Evolutionary conservation across 2,888 invertebrate genomes (phyloP), one percentile per base, ranked within the genome.

Genomic region (Diploptera punctata): DNA sequence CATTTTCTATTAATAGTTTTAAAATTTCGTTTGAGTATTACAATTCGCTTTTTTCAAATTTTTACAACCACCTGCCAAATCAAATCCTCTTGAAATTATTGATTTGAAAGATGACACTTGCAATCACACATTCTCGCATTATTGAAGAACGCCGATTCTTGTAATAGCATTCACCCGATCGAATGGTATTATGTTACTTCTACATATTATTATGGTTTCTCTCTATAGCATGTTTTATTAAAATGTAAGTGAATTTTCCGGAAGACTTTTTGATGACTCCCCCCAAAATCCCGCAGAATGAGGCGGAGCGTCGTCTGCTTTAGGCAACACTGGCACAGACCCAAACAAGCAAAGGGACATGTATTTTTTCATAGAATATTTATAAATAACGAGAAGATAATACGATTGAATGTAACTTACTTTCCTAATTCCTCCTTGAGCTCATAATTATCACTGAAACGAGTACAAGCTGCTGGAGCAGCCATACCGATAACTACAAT

Each of bases 341-440:
- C 67, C 67, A 72, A 68, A 21, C 57, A 68, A 21, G 54, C 33
- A 43, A 33, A 71, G 31, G 67, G 43, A 24, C 33, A 60, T 26
- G 60, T 26, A 29, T 26, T 47, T 60, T 61, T 26, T 31, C 57
- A 31, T 38, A 7, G 26, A n/a, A 54, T 47, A 52, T 49, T 38
- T 19, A 26, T 47, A 52, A 19, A 62, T 31, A 49, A 24, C 21
- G 44, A 54, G n/a, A 44, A 71, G 54, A 70, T 69, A n/a, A 73
- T 47, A 72, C 26, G 38, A 70, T 33, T 69, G 67, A 52, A 74
- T 19, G n/a, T 72, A 82, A 93, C 95, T 92, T 88, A 96, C 95
- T 99, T 99, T 86, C 99, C 99, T 83, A 99, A 90, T 89, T 99
- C 99, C 88, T 99, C 99, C 87, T 99, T 99, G 80, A 99, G 91